Percentiles rank a stretch among this genome's conserved stretches.
phyloP scores from a whole-genome alignment of 2,113 vertebrate species.

The Mesembrinibis cayennensis region DNA sequence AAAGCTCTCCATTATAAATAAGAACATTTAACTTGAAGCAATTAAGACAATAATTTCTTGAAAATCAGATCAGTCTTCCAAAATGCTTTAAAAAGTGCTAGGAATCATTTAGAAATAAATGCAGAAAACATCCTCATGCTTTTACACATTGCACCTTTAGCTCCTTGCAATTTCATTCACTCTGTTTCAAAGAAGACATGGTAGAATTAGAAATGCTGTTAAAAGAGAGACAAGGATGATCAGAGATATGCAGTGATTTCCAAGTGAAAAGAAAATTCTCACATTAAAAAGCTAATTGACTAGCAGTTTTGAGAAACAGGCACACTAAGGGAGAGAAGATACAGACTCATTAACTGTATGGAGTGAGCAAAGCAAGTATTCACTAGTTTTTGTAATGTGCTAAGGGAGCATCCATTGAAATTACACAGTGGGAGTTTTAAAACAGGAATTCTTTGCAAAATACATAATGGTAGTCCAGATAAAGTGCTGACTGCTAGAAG shows the following conservation, averaged over 20 bases:
- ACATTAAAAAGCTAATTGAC: neutral
- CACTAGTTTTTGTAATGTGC: neutral
- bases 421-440: neutral
- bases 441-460: neutral
- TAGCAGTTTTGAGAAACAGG: neutral
- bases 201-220: neutral
- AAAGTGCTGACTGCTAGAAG: neutral
- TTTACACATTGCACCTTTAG: neutral
- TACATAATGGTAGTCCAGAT: neutral
- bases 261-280: neutral
- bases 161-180: neutral
- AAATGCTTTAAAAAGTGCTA: neutral
- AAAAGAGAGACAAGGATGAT: neutral
- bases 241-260: neutral
- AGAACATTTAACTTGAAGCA: neutral
- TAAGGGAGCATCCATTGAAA: neutral
- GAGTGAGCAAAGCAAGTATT: neutral
- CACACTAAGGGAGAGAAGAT: neutral
- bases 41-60: neutral
- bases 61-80: neutral
- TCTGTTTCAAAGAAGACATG: neutral
- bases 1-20: neutral
- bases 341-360: neutral
- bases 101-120: neutral
- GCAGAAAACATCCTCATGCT: neutral